Evolutionary conservation across 2,113 vertebrate species (phyloP).

Genomic region (Mohoua ochrocephala): DNA sequence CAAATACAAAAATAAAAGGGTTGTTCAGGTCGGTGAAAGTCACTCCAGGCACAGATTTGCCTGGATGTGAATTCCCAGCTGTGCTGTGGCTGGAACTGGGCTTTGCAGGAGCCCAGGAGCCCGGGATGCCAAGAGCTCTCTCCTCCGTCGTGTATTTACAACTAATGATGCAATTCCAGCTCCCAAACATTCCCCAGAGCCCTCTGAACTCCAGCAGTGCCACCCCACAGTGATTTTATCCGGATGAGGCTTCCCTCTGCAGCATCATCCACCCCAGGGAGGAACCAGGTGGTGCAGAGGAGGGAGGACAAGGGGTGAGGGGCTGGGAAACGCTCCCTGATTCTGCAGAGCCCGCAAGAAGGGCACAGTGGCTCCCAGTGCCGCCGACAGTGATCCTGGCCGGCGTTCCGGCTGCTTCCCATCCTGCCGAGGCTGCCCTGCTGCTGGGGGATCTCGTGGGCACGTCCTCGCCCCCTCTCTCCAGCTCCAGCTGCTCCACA

Average conservation of each 20-base stretch:
- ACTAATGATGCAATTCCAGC: background rate
- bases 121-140: background rate
- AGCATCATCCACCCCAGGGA: background rate
- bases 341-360: background rate
- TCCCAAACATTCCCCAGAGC: background rate
- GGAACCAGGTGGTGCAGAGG: background rate
- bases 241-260: background rate
- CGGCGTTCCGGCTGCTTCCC: background rate
- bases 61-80: background rate
- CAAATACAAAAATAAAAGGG: background rate
- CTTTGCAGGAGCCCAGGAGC: background rate
- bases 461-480: background rate
- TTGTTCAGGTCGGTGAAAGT: background rate
- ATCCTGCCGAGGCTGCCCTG: background rate
- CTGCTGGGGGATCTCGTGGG: background rate
- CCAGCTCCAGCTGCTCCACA: conserved; percentile 18
- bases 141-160: background rate
- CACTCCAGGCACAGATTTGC: background rate
- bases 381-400: background rate
- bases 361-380: background rate
- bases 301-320: background rate
- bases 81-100: background rate
- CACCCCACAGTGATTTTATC: background rate
- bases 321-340: background rate
- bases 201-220: background rate